phyloP scores from a whole-genome alignment of 92 coral and sea anemone species.

The Pocillopora meandrina region DNA sequence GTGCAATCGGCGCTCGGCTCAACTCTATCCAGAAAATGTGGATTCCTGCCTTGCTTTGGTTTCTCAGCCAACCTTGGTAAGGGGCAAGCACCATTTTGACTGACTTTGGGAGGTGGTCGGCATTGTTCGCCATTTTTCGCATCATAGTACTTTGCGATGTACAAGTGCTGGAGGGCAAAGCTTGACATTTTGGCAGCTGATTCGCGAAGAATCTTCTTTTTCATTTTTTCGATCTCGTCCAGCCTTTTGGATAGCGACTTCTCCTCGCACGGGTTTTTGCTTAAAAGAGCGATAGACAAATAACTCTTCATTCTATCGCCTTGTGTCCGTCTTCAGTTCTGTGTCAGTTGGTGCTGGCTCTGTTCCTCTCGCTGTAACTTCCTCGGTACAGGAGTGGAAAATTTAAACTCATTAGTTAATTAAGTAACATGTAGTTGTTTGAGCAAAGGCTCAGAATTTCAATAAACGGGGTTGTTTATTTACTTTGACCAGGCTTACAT shows the following conservation, averaged over 20 bases:
- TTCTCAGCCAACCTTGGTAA: slow-evolving; percentile 3
- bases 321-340: not conserved
- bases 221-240: slow-evolving; percentile 36
- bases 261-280: slow-evolving; percentile 49
- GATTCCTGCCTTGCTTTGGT: not conserved
- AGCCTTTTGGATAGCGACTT: slow-evolving; percentile 41
- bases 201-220: slow-evolving; percentile 43
- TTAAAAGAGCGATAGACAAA: slow-evolving; percentile 43
- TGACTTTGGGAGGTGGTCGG: slow-evolving; percentile 11
- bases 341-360: not conserved
- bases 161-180: slow-evolving; percentile 46
- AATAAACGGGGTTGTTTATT: slow-evolving; percentile 8
- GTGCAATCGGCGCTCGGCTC: slow-evolving; percentile 4
- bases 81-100: not conserved
- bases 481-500: slow-evolving; percentile 22
- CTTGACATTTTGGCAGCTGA: slow-evolving; percentile 43
- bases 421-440: slow-evolving; percentile 14
- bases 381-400: not conserved
- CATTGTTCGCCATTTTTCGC: slow-evolving; percentile 30
- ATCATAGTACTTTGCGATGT: slow-evolving; percentile 28
- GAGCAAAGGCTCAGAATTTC: slow-evolving; percentile 2
- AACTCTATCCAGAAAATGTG: not conserved
- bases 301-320: slow-evolving; percentile 23
- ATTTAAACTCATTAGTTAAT: slow-evolving; percentile 19
- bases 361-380: not conserved